Conservation (phyloP, 2,797 vertebrate genomes). For the Sitta carolinensis region DNA sequence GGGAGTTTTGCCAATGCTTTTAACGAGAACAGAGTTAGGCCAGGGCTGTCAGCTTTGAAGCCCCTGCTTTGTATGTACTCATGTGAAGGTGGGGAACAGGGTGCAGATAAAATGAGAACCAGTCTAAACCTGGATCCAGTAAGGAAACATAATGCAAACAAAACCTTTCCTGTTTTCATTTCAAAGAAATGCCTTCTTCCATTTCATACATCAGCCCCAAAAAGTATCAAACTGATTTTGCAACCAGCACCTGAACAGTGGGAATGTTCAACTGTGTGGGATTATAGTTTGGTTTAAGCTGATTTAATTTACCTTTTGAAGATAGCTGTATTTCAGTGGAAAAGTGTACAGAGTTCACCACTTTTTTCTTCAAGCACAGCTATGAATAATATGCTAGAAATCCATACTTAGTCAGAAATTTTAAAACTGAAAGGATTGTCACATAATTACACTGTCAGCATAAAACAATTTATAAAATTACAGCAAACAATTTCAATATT, state of each 20-base stretch:
- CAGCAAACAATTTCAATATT: not conserved
- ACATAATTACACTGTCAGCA: not conserved
- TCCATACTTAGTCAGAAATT: not conserved
- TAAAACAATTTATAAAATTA: not conserved
- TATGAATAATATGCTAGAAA: not conserved
- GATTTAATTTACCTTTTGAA: not conserved
- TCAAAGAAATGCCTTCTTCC: not conserved
- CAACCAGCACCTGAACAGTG: not conserved
- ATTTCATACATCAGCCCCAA: not conserved
- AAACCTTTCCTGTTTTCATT: not conserved
- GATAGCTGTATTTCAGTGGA: not conserved
- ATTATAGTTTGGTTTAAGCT: not conserved
- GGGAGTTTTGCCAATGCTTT: constrained; percentile 53
- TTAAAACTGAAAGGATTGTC: not conserved
- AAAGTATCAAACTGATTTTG: not conserved
- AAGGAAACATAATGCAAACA: constrained; percentile 13
- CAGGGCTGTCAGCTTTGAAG: constrained; percentile 41
- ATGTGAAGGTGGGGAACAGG: constrained; percentile 25
- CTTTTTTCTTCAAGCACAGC: not conserved
- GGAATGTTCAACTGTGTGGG: not conserved
- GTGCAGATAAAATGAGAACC: constrained; percentile 35
- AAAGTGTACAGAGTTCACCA: not conserved
- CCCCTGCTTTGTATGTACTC: constrained; percentile 26
- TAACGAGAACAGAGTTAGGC: constrained; percentile 28
- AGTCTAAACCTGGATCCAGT: constrained; percentile 34